A percentile compares a stretch with the other conserved stretches of the same genome.
Evolutionary conservation across 2,797 vertebrate genomes (phyloP).

Genomic region (Anguilla megastoma): DNA sequence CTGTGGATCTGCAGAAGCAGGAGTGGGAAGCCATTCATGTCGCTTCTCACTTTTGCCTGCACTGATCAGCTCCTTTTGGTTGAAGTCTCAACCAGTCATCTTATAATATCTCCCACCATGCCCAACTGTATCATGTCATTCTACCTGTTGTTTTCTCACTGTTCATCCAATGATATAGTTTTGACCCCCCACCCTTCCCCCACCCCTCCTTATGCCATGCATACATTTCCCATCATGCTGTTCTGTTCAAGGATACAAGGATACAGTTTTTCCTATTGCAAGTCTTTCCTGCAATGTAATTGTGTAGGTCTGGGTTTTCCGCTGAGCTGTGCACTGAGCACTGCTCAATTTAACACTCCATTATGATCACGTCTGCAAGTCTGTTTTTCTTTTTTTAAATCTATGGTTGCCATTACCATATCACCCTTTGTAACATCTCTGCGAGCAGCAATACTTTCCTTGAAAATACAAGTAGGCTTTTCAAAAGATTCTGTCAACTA

Average conservation of each 20-base stretch:
- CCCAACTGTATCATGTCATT: neutral
- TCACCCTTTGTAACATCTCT: neutral
- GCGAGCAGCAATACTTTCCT: neutral
- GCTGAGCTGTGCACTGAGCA: slow-evolving; percentile 46
- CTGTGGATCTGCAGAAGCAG: neutral
- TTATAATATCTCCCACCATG: slow-evolving; percentile 21
- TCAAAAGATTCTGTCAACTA: neutral
- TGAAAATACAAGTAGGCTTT: neutral
- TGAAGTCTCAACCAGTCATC: slow-evolving; percentile 6
- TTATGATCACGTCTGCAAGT: neutral
- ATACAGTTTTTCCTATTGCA: slow-evolving; percentile 65
- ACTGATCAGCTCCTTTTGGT: slow-evolving; percentile 17
- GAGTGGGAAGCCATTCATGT: neutral
- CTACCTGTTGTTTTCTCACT: slow-evolving; percentile 49
- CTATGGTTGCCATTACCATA: neutral
- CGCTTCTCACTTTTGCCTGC: neutral
- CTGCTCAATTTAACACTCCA: slow-evolving; percentile 16
- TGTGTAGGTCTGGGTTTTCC: slow-evolving; percentile 34
- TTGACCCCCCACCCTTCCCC: slow-evolving; percentile 46
- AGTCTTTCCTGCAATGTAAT: slow-evolving; percentile 59
- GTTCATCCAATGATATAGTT: slow-evolving; percentile 41
- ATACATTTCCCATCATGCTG: slow-evolving; percentile 69
- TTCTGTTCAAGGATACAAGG: slow-evolving; percentile 99
- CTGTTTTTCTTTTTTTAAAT: neutral
- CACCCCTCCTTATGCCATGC: slow-evolving; percentile 56